phyloP scores from a whole-genome alignment of 2,888 invertebrate genomes.

The Polymixis flavicincta region DNA sequence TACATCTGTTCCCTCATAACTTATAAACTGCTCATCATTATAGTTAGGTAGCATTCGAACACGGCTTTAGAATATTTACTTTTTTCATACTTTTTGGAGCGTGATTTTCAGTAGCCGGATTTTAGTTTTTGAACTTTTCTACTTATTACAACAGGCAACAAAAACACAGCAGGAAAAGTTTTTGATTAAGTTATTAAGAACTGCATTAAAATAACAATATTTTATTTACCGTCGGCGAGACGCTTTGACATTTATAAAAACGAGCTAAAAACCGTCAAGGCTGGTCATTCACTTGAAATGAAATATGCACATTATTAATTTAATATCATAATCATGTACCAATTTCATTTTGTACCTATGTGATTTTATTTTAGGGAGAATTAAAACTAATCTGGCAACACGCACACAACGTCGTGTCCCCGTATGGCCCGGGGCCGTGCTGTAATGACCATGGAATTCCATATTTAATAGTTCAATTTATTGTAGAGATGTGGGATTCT shows the following conservation, averaged over 20 bases:
- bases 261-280: constrained; percentile 30
- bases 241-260: constrained; percentile 31
- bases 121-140: no score
- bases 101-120: no score
- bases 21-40: no score
- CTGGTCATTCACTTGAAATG: constrained; percentile 42
- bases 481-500: constrained; percentile 51
- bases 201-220: constrained; percentile 27
- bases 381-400: constrained; percentile 47
- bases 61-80: no score
- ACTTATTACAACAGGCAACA: background rate
- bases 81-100: no score
- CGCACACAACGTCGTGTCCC: constrained; percentile 57
- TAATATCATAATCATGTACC: constrained; percentile 27
- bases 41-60: no score
- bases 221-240: constrained; percentile 7
- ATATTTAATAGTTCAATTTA: constrained; percentile 70
- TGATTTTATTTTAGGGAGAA: constrained; percentile 2
- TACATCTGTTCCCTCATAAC: no score
- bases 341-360: background rate
- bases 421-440: constrained; percentile 64
- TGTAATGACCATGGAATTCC: constrained; percentile 75
- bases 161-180: background rate
- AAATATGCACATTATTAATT: constrained; percentile 30
- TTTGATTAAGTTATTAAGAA: background rate